A percentile compares a stretch with the other conserved stretches of the same genome.
These are phyloP conservation scores for Selene dorsalis DNA, from an alignment of 2,797 vertebrate species.

Conservation along the genomic window DNA sequence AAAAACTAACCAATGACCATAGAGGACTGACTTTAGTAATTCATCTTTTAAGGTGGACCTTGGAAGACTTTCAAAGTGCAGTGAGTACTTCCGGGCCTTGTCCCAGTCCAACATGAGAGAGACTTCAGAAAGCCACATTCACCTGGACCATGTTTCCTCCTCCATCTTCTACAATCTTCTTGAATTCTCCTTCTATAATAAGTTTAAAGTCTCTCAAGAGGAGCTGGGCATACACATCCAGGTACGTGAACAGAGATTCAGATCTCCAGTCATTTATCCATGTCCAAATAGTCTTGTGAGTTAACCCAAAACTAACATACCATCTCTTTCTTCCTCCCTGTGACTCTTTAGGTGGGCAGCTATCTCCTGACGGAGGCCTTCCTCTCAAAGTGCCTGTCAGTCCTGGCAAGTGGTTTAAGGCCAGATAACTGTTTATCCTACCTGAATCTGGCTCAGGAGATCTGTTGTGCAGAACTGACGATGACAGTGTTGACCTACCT, in stretches of 20 bases:
- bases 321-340: neutral
- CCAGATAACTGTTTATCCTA: conserved; percentile 79
- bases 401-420: conserved; percentile 69
- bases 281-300: neutral
- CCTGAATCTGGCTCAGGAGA: conserved; percentile 79
- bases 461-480: conserved; percentile 80
- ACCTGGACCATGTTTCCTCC: conserved; percentile 81
- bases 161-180: conserved; percentile 80
- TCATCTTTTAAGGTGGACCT: conserved; percentile 79
- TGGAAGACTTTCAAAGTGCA: conserved; percentile 76
- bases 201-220: conserved; percentile 69
- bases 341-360: conserved; percentile 71
- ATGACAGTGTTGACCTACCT: conserved; percentile 79
- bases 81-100: conserved; percentile 84
- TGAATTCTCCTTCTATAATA: conserved; percentile 81
- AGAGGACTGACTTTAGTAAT: neutral
- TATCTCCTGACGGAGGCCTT: conserved; percentile 83
- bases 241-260: conserved; percentile 56
- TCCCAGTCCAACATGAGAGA: conserved; percentile 86
- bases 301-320: neutral
- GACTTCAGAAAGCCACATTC: conserved; percentile 74
- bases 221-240: conserved; percentile 78
- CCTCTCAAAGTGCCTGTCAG: conserved; percentile 76
- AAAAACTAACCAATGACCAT: neutral
- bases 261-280: neutral